Percentiles rank a stretch among this genome's conserved stretches.
Evolutionary conservation across 2,888 invertebrate species (phyloP).

Genomic region (Drosophila greeni): DNA sequence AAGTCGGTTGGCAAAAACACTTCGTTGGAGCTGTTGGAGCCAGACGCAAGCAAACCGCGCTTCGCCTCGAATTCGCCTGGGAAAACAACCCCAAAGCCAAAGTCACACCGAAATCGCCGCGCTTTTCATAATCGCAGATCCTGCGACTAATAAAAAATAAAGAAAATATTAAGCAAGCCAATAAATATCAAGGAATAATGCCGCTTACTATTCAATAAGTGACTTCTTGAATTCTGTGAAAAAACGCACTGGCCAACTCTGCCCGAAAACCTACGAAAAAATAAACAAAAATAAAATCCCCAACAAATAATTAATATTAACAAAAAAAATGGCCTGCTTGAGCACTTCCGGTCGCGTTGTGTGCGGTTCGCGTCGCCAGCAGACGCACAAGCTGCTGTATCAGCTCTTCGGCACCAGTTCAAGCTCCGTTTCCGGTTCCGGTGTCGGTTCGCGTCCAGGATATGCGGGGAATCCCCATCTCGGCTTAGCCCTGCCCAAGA

Average conservation of each 20-base stretch:
- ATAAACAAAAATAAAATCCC: slow-evolving; percentile 1
- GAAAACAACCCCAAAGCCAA: neutral
- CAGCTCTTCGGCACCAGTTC: slow-evolving; percentile 57
- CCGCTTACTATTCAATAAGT: slow-evolving; percentile 17
- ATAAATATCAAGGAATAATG: slow-evolving; percentile 19
- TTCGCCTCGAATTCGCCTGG: slow-evolving; percentile 35
- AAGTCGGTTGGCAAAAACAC: slow-evolving; percentile 46
- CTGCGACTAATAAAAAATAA: slow-evolving; percentile 15
- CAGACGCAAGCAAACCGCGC: slow-evolving; percentile 72
- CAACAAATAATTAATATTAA: slow-evolving; percentile 1
- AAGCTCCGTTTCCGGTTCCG: slow-evolving; percentile 14
- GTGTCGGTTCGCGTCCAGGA: slow-evolving; percentile 28
- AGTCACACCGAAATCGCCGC: slow-evolving; percentile 9
- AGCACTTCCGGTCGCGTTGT: slow-evolving; percentile 77
- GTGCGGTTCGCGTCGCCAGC: slow-evolving; percentile 71
- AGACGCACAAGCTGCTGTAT: slow-evolving; percentile 72
- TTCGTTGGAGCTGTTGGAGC: slow-evolving; percentile 74
- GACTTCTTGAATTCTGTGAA: slow-evolving; percentile 28
- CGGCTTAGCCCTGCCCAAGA: slow-evolving; percentile 8
- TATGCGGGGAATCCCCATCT: slow-evolving; percentile 8
- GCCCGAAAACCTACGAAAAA: slow-evolving; percentile 5
- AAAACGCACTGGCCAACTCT: slow-evolving; percentile 10
- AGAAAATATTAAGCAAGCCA: slow-evolving; percentile 1
- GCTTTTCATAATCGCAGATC: slow-evolving; percentile 18
- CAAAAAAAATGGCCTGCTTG: slow-evolving; percentile 75